These are phyloP conservation scores for Palaemon carinicauda DNA, from an alignment of 1,140 invertebrate genomes.

Conservation along the genomic window DNA sequence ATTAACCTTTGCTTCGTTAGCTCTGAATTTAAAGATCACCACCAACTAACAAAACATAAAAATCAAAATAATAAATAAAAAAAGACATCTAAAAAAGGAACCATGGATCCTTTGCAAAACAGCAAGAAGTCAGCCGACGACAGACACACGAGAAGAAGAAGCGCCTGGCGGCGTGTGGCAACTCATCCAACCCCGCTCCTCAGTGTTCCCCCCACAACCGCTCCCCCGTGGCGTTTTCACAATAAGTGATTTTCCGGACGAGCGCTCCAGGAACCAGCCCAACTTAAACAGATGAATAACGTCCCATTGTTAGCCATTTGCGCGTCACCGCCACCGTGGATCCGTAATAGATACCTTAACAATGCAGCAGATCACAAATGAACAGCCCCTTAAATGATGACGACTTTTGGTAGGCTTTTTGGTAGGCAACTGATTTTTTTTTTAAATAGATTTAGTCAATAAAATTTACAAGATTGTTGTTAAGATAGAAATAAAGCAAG, in stretches of 20 bases:
- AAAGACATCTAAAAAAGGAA: no score
- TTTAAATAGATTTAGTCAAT: no score
- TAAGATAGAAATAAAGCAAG: no score
- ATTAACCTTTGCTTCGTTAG: no score
- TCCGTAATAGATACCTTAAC: slow-evolving; percentile 16
- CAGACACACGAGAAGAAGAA: no score
- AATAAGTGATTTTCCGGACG: slow-evolving; percentile 46
- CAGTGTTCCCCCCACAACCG: background rate
- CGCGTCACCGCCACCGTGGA: slow-evolving; percentile 4
- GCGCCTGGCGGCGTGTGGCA: background rate
- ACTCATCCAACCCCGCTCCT: background rate
- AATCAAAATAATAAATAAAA: no score
- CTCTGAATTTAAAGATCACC: no score
- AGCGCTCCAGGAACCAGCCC: background rate
- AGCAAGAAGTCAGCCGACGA: no score
- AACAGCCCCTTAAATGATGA: background rate
- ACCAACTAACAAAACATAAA: no score
- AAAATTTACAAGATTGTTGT: no score
- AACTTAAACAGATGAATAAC: slow-evolving; percentile 46
- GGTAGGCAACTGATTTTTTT: background rate
- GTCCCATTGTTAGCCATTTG: slow-evolving; percentile 42
- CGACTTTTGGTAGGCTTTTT: background rate
- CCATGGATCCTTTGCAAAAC: no score
- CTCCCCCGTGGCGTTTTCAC: background rate
- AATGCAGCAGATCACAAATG: slow-evolving; percentile 14